Evolutionary conservation across 1,140 invertebrate species (phyloP).

Genomic region (Steinernema feltiae): DNA sequence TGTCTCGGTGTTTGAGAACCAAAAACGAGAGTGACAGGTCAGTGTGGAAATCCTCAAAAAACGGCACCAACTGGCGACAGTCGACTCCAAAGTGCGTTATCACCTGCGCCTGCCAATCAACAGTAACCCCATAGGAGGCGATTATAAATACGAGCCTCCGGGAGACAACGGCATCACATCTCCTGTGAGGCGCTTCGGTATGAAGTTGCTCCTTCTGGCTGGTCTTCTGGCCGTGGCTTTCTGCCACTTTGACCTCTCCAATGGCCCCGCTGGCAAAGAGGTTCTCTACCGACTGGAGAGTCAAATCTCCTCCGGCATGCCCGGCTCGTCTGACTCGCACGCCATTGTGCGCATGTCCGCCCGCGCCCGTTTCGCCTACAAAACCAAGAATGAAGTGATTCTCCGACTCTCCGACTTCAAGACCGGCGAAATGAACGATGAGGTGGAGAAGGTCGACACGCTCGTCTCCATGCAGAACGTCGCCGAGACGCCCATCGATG

Average conservation of each 20-base stretch:
- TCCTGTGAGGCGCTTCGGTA: not conserved
- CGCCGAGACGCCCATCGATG: not conserved
- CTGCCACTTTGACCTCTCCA: not conserved
- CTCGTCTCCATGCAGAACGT: not conserved
- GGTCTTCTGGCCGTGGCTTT: not conserved
- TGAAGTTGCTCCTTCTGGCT: not conserved
- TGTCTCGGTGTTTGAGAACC: not conserved
- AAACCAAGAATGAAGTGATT: not conserved
- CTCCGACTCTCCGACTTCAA: not conserved
- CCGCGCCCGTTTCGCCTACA: not conserved
- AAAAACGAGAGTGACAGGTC: not conserved
- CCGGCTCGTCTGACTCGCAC: not conserved
- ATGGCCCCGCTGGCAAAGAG: not conserved
- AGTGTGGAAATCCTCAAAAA: not conserved
- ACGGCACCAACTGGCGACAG: not conserved
- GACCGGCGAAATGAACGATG: not conserved
- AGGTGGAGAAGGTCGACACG: not conserved
- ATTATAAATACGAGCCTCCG: not conserved
- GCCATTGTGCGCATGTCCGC: not conserved
- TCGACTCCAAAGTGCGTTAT: not conserved
- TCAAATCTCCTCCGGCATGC: not conserved
- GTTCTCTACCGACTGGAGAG: not conserved
- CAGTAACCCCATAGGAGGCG: not conserved
- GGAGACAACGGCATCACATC: not conserved
- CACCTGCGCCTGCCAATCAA: not conserved